A percentile compares a stretch with the other conserved stretches of the same genome.
phyloP scores from a whole-genome alignment of 2,797 vertebrate species.

The Danio choprae region DNA sequence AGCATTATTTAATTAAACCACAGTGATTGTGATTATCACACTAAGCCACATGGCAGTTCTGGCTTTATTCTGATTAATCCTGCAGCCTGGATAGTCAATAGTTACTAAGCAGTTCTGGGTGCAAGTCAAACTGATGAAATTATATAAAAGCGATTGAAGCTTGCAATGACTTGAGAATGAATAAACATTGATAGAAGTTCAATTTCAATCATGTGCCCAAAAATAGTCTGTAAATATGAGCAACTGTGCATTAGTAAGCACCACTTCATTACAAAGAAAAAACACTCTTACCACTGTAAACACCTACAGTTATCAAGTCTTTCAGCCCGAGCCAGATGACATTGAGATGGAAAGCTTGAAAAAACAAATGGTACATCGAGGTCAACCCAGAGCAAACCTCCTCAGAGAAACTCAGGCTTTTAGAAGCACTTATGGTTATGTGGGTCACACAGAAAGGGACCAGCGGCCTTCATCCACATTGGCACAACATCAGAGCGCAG shows the following conservation, averaged over 20 bases:
- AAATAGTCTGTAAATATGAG: neutral
- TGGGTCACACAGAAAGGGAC: conserved; percentile 68
- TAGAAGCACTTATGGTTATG: conserved; percentile 68
- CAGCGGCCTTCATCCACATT: conserved; percentile 57
- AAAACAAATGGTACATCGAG: conserved; percentile 39
- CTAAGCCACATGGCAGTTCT: neutral
- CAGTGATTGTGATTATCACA: neutral
- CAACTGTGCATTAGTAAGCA: neutral
- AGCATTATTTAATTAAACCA: neutral
- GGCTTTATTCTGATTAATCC: neutral
- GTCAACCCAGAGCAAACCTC: conserved; percentile 45
- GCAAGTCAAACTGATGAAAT: conserved; percentile 5
- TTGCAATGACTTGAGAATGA: neutral
- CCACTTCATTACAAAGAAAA: conserved; percentile 5
- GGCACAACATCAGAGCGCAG: conserved; percentile 37
- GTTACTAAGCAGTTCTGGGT: neutral
- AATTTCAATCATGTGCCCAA: neutral
- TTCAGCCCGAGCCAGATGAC: neutral
- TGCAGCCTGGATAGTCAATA: neutral
- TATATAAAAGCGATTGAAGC: neutral
- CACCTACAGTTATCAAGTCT: neutral
- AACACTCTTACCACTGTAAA: neutral
- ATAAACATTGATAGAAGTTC: neutral
- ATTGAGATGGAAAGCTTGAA: conserved; percentile 41
- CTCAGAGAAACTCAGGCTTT: conserved; percentile 59